Evolutionary conservation across 2,888 invertebrate species (phyloP), one percentile per base, ranked within the genome.

Genomic region (Machimus rusticus): DNA sequence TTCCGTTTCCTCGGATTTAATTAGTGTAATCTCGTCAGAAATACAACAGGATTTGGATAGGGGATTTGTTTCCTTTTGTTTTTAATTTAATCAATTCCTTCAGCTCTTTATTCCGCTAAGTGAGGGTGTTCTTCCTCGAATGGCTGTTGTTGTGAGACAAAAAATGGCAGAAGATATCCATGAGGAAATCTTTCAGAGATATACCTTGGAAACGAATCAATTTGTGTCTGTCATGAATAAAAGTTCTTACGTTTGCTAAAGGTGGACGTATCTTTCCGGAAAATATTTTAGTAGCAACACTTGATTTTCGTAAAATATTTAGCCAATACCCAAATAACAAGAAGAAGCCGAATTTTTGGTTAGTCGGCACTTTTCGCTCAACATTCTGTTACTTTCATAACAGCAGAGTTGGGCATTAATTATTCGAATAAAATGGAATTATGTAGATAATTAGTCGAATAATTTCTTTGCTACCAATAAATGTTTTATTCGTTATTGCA

Each of bases 1-100:
- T 79, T 79, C 51, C 3, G 28, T 79, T 79, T 79, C 79, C 51
- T 79, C 14, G 79, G 51, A 79, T 79, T 79, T 79, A 79, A 79
- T 79, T 79, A 79, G 79, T 79, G 79, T 79, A 79, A 79, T 79
- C 51, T 55, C 31, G 31, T 79, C 79, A 79, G 79, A 79, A 79
- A 51, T 51, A 79, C 51, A 79, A 79, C 79, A 16, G 79, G 79
- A 79, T 79, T 79, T 79, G 79, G 23, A 79, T 51, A 51, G 28
- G 28, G 79, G 79, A 46, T 79, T 79, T 79, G 51, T n/a, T 79
- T 79, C 31, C 79, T 43, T 43, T 78, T 79, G 28, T 79, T 79
- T 46, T 79, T 79, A 66, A 66, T 66, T 66, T 66, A 66, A 66
- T 66, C 66, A 66, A 66, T 66, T 66, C 8, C 66, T 66, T 23